phyloP scores from a whole-genome alignment of 2,797 vertebrate species.

The Cheirogaleus major region DNA sequence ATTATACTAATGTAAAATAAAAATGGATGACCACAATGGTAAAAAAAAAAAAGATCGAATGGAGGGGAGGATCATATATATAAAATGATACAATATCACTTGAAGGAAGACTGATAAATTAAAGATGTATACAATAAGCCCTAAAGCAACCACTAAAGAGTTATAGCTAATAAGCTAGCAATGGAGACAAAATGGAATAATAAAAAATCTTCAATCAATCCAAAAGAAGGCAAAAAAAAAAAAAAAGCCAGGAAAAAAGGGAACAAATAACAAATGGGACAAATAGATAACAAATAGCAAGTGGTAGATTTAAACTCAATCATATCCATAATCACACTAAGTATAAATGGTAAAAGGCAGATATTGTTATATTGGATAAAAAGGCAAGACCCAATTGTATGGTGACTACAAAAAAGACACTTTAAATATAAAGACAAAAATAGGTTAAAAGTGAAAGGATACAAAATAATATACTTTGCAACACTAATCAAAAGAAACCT shows the following conservation, averaged over 20 bases:
- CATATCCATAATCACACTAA: not conserved
- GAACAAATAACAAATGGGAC: not conserved
- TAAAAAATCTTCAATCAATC: not conserved
- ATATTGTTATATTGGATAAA: not conserved
- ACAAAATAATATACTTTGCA: not conserved
- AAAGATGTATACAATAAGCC: not conserved
- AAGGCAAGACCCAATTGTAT: not conserved
- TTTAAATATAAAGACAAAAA: not conserved
- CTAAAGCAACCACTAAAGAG: not conserved
- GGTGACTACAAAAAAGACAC: not conserved
- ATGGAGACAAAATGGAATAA: not conserved
- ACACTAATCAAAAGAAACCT: not conserved
- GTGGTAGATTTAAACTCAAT: not conserved
- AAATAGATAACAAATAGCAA: not conserved
- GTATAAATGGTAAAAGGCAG: conserved; percentile 47
- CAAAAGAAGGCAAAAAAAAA: not conserved
- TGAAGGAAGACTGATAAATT: not conserved
- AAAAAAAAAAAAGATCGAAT: not conserved
- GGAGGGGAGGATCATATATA: not conserved
- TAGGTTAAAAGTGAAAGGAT: not conserved
- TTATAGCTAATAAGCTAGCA: not conserved
- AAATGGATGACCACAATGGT: not conserved
- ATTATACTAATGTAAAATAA: not conserved
- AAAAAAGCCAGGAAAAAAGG: not conserved
- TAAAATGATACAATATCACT: not conserved